These are phyloP conservation scores for Eugnorisma glareosa DNA, from an alignment of 2,888 invertebrate species.

Conservation along the genomic window DNA sequence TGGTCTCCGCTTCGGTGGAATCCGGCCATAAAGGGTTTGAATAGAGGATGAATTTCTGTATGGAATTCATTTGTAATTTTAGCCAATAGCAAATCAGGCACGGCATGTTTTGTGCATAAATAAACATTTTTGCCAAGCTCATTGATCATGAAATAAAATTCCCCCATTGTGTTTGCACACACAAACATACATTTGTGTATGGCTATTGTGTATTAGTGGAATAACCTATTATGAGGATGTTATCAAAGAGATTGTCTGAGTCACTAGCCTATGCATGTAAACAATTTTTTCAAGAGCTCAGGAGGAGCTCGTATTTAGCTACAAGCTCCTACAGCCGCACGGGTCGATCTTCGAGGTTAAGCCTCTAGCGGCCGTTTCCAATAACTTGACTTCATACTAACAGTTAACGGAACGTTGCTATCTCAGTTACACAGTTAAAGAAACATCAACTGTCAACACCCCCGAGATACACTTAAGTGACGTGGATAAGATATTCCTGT, in stretches of 20 bases:
- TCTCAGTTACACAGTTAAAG: too few species aligned
- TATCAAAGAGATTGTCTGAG: constrained; percentile 8
- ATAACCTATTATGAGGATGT: not conserved
- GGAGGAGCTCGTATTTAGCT: too few species aligned
- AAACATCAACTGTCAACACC: too few species aligned
- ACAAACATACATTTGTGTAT: not conserved
- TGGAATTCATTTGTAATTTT: not conserved
- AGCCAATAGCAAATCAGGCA: not conserved
- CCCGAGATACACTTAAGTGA: too few species aligned
- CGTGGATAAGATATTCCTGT: too few species aligned
- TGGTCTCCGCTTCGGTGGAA: too few species aligned
- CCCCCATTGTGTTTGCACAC: not conserved
- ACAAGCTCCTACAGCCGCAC: too few species aligned
- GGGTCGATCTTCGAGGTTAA: too few species aligned
- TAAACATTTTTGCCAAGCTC: not conserved
- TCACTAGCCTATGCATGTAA: not conserved
- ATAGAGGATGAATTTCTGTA: not conserved
- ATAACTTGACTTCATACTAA: too few species aligned
- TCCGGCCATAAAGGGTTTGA: not conserved
- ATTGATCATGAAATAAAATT: constrained; percentile 4
- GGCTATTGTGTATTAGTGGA: constrained; percentile 9
- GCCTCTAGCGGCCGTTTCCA: too few species aligned
- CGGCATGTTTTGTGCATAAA: not conserved
- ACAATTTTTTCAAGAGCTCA: too few species aligned
- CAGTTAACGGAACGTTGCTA: too few species aligned